phyloP scores from a whole-genome alignment of 2,888 invertebrate genomes.

The Diachrysia chrysitis region DNA sequence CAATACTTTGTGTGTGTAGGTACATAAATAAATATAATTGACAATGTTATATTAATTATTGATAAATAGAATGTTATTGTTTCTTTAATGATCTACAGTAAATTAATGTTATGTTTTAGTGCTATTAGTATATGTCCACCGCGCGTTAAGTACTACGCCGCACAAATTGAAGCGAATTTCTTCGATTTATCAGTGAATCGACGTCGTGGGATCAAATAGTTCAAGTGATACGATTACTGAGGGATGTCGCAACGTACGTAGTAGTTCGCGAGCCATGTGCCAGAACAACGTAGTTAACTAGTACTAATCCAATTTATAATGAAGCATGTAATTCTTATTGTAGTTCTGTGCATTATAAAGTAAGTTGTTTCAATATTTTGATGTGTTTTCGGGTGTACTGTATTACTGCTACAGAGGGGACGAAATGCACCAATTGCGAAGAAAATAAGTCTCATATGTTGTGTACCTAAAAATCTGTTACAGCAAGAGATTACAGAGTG shows the following conservation, averaged over 20 bases:
- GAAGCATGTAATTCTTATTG: conserved; percentile 56
- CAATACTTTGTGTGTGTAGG: no score
- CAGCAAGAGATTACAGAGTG: no score
- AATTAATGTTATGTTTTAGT: not conserved
- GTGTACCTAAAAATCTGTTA: not conserved
- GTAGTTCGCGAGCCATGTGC: conserved; percentile 51
- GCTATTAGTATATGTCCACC: conserved; percentile 11
- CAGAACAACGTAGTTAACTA: conserved; percentile 40
- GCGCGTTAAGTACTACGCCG: conserved; percentile 11
- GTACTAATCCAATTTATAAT: conserved; percentile 41
- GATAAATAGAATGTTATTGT: not conserved
- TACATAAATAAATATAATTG: no score
- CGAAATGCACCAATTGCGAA: not conserved
- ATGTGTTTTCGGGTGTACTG: not conserved
- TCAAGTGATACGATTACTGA: conserved; percentile 72
- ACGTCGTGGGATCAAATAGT: conserved; percentile 73
- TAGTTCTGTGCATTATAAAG: conserved; percentile 60
- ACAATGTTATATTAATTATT: no score
- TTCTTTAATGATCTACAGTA: not conserved
- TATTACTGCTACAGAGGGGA: not conserved
- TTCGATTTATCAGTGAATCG: conserved; percentile 47
- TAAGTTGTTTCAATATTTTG: conserved; percentile 47
- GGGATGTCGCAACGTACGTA: conserved; percentile 44
- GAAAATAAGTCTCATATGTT: not conserved
- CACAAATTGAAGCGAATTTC: conserved; percentile 53